Evolutionary conservation across 1,140 invertebrate species (phyloP).

Genomic region (Drosophila obscura): DNA sequence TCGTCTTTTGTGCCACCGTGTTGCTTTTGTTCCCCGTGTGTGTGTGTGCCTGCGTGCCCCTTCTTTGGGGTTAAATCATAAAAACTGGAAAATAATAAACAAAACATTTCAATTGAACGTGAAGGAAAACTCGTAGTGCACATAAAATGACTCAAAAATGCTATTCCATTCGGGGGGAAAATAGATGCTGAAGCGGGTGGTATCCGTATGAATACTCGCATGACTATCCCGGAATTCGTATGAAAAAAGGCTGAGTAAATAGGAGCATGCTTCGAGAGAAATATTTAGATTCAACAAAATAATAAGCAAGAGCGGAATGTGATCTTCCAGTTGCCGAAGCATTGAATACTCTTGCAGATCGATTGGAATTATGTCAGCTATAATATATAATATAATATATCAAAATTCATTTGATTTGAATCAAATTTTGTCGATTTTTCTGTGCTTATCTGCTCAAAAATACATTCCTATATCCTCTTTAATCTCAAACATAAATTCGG

Average conservation of each 20-base stretch:
- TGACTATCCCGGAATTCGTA: slow-evolving; percentile 54
- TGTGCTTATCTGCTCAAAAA: too few species aligned
- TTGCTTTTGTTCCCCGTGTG: slow-evolving; percentile 18
- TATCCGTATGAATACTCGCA: slow-evolving; percentile 1
- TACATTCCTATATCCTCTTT: too few species aligned
- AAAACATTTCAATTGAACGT: slow-evolving; percentile 80
- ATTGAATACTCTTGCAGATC: too few species aligned
- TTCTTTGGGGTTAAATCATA: slow-evolving; percentile 77
- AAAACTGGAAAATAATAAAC: slow-evolving; percentile 80
- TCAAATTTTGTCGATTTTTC: not conserved
- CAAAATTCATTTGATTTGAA: not conserved
- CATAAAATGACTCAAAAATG: slow-evolving; percentile 70
- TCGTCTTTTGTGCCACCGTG: slow-evolving; percentile 16
- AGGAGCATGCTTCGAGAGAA: slow-evolving; percentile 27
- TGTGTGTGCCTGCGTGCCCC: slow-evolving; percentile 2
- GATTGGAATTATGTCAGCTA: too few species aligned
- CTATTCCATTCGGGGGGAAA: slow-evolving; percentile 15
- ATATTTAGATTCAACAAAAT: slow-evolving; percentile 35
- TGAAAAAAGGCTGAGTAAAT: slow-evolving; percentile 66
- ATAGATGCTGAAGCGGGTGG: slow-evolving; percentile 1
- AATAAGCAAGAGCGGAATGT: slow-evolving; percentile 3
- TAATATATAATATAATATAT: too few species aligned
- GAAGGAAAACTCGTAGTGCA: slow-evolving; percentile 75
- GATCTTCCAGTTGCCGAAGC: too few species aligned
- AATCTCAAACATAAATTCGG: not conserved